A percentile compares a stretch with the other conserved stretches of the same genome.
These are phyloP conservation scores for Dusona sp. DNA, from an alignment of 2,888 invertebrate species.

Conservation along the genomic window DNA sequence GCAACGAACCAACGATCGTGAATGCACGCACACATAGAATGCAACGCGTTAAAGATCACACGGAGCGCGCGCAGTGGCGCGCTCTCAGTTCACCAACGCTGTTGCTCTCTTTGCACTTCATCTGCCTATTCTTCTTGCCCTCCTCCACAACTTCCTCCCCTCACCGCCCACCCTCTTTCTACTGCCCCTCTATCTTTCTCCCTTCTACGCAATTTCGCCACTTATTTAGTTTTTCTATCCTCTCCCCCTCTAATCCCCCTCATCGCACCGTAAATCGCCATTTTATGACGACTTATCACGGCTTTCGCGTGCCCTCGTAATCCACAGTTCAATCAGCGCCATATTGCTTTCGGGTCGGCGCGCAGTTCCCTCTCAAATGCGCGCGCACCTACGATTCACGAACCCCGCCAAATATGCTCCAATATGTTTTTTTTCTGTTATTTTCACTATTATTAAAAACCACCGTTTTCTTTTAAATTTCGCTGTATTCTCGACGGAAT, in stretches of 20 bases:
- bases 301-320: conserved; percentile 49
- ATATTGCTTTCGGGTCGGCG: conserved; percentile 16
- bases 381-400: conserved; percentile 52
- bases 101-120: conserved; percentile 71
- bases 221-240: conserved; percentile 35
- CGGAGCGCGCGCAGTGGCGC: conserved; percentile 67
- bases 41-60: conserved; percentile 62
- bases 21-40: conserved; percentile 70
- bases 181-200: conserved; percentile 3
- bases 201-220: conserved; percentile 13
- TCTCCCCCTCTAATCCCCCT: conserved; percentile 35
- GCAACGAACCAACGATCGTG: conserved; percentile 72
- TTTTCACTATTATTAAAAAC: neutral
- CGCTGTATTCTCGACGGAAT: neutral
- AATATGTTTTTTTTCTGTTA: conserved; percentile 23
- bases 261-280: conserved; percentile 38
- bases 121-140: neutral
- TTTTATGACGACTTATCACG: conserved; percentile 29
- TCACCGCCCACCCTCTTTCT: neutral
- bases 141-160: conserved; percentile 17
- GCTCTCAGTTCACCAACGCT: conserved; percentile 71
- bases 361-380: conserved; percentile 50
- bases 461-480: neutral
- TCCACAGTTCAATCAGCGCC: conserved; percentile 41
- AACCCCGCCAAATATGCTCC: conserved; percentile 46